Percentiles rank a stretch among this genome's conserved stretches.
Evolutionary conservation across 1,140 invertebrate species (phyloP).

Genomic region (Euwallacea fornicatus): DNA sequence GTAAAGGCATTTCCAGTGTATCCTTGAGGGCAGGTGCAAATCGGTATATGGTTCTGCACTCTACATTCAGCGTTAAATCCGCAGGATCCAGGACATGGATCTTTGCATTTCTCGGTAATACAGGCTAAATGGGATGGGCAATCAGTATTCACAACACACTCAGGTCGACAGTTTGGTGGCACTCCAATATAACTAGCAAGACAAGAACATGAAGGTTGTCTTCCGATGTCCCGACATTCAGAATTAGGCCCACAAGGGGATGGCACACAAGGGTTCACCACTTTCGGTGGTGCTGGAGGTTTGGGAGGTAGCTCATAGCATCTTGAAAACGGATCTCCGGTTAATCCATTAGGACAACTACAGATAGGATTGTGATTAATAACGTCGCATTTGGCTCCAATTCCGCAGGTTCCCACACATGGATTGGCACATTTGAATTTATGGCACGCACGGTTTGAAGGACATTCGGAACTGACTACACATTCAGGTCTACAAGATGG

Average conservation of each 20-base stretch:
- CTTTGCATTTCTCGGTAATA: constrained; percentile 73
- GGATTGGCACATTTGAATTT: constrained; percentile 73
- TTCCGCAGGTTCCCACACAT: constrained; percentile 69
- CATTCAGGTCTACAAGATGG: constrained; percentile 74
- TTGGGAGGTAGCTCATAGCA: constrained; percentile 57
- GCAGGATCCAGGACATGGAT: constrained; percentile 79
- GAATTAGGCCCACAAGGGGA: constrained; percentile 79
- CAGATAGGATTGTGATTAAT: constrained; percentile 77
- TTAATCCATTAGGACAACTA: constrained; percentile 68
- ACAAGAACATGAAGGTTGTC: constrained; percentile 74
- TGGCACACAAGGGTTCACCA: constrained; percentile 71
- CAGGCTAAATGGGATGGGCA: constrained; percentile 77
- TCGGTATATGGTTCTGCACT: constrained; percentile 74
- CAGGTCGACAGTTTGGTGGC: constrained; percentile 76
- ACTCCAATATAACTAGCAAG: constrained; percentile 73
- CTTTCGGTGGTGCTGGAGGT: constrained; percentile 50
- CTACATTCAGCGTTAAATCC: constrained; percentile 74
- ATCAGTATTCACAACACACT: constrained; percentile 78
- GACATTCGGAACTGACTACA: constrained; percentile 72
- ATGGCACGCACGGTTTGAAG: constrained; percentile 68
- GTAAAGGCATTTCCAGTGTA: constrained; percentile 74
- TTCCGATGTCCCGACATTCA: constrained; percentile 63
- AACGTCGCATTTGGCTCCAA: constrained; percentile 65
- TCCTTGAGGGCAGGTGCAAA: constrained; percentile 68
- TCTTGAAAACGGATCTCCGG: constrained; percentile 72